Evolutionary conservation across 2,888 invertebrate genomes (phyloP).

Genomic region (Thumatha senex): DNA sequence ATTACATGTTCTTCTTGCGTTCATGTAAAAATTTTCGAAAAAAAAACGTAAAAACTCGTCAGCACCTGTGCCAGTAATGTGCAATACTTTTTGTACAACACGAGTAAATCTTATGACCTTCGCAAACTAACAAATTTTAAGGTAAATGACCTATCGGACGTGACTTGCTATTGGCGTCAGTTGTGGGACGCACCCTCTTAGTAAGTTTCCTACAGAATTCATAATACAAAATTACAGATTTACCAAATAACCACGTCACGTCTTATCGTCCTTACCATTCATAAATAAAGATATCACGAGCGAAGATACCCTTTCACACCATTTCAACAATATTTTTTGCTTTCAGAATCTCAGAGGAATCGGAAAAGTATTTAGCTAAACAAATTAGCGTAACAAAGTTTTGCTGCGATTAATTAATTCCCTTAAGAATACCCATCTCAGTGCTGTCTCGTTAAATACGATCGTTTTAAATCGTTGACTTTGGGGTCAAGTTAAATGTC

Average conservation of each 20-base stretch:
- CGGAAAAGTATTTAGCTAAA: not conserved
- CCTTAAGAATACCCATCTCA: not conserved
- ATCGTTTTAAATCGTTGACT: too few species aligned
- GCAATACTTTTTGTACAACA: not conserved
- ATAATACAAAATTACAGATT: constrained; percentile 8
- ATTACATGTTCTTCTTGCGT: too few species aligned
- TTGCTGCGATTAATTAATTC: not conserved
- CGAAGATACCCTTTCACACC: not conserved
- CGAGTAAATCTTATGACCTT: constrained; percentile 6
- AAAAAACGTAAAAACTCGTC: too few species aligned
- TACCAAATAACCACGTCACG: constrained; percentile 1
- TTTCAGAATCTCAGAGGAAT: not conserved
- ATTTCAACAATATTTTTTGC: not conserved
- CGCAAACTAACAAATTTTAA: constrained; percentile 20
- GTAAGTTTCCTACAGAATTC: constrained; percentile 1
- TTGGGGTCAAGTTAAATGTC: too few species aligned
- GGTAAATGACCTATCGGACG: constrained; percentile 21
- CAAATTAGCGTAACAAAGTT: not conserved
- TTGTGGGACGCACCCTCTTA: constrained; percentile 15
- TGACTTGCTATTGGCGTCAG: constrained; percentile 25
- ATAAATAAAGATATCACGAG: constrained; percentile 1
- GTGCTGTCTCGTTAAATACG: not conserved
- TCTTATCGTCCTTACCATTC: not conserved
- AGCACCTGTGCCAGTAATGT: not conserved
- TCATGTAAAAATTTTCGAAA: too few species aligned